Conservation (phyloP, 2,888 invertebrate genomes). For the Diadromus collaris region DNA sequence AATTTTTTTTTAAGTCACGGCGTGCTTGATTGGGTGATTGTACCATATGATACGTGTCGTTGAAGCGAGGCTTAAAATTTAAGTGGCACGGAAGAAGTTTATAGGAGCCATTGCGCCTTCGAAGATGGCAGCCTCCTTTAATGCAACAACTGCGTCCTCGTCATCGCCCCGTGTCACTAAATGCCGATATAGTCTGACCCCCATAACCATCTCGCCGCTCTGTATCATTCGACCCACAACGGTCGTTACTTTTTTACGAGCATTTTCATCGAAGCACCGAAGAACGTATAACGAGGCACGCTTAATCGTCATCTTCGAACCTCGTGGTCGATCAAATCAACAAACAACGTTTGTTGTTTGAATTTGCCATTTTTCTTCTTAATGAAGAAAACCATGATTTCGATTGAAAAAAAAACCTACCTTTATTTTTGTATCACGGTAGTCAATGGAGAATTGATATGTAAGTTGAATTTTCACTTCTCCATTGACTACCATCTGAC, state of each 20-base stretch:
- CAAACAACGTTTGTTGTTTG: neutral
- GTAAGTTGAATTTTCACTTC: neutral
- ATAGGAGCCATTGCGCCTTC: constrained; percentile 9
- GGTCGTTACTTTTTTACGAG: constrained; percentile 14
- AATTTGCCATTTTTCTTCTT: neutral
- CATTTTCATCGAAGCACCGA: constrained; percentile 18
- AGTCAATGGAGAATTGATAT: neutral
- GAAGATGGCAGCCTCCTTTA: constrained; percentile 28
- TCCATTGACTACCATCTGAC: neutral
- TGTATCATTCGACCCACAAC: constrained; percentile 1
- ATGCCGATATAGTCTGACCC: constrained; percentile 24
- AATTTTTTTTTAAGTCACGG: constrained; percentile 10
- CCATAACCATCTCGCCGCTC: constrained; percentile 22
- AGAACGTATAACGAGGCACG: constrained; percentile 3
- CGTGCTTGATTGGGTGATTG: constrained; percentile 43
- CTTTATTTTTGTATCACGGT: neutral
- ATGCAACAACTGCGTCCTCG: constrained; percentile 13
- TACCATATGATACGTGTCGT: constrained; percentile 38
- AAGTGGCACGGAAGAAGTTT: constrained; percentile 17
- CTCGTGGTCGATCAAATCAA: neutral
- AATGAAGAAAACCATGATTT: neutral
- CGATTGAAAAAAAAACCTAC: neutral
- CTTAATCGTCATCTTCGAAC: constrained; percentile 1
- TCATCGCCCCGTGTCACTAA: constrained; percentile 25
- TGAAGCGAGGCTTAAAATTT: constrained; percentile 43